Conservation (phyloP, 2,113 vertebrate genomes). For the Charadrius vociferus region DNA sequence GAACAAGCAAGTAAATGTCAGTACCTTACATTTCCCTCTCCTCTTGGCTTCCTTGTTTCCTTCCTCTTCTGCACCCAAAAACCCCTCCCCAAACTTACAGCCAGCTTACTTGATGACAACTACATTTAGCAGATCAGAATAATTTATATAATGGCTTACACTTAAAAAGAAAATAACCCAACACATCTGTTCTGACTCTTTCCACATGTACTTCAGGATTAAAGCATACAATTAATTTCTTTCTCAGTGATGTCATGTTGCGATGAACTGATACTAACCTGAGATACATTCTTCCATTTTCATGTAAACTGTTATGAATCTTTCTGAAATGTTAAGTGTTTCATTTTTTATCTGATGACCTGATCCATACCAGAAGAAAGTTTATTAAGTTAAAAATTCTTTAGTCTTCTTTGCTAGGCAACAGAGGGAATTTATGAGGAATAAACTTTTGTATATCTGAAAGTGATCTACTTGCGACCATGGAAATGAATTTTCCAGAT, state of each 20-base stretch:
- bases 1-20: neutral
- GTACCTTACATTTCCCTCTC: neutral
- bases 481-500: constrained; percentile 49
- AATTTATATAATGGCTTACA: neutral
- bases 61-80: neutral
- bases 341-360: neutral
- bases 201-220: neutral
- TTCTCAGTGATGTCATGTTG: neutral
- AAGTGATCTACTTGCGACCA: neutral
- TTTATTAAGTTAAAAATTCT: neutral
- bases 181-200: neutral
- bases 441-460: neutral
- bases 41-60: neutral
- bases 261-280: constrained; percentile 3
- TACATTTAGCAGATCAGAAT: neutral
- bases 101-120: neutral
- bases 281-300: constrained; percentile 8
- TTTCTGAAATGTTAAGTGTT: neutral
- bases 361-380: neutral
- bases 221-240: neutral
- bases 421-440: neutral
- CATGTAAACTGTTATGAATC: neutral
- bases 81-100: neutral
- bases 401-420: neutral
- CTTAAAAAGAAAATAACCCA: neutral